phyloP scores from a whole-genome alignment of 2,113 vertebrate species.

The Pogona vitticeps region DNA sequence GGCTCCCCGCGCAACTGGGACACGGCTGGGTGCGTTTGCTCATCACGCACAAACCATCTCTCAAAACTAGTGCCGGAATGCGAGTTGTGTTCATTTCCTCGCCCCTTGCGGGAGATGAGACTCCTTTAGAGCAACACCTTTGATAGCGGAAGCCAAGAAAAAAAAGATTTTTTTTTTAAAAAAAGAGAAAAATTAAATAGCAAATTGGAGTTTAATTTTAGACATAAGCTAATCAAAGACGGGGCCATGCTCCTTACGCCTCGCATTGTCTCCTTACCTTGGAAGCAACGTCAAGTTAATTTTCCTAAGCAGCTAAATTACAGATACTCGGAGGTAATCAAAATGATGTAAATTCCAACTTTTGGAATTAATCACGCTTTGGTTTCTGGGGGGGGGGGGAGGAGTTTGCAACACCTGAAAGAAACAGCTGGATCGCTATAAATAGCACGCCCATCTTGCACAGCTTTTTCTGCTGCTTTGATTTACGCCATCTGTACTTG shows the following conservation, averaged over 20 bases:
- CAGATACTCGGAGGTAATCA: slow-evolving; percentile 73
- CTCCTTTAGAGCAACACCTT: neutral
- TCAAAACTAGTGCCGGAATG: too few species aligned
- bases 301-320: slow-evolving; percentile 78
- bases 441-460: slow-evolving; percentile 4
- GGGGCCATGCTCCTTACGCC: slow-evolving; percentile 53
- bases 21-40: too few species aligned
- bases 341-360: slow-evolving; percentile 65
- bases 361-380: slow-evolving; percentile 65
- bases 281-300: slow-evolving; percentile 71
- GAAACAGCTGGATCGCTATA: slow-evolving; percentile 64
- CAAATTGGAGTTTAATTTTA: slow-evolving; percentile 59
- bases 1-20: too few species aligned
- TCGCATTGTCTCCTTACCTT: slow-evolving; percentile 70
- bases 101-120: too few species aligned
- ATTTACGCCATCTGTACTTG: slow-evolving; percentile 38
- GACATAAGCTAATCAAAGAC: neutral
- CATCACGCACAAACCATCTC: too few species aligned
- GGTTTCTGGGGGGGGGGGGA: neutral
- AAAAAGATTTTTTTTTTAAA: neutral
- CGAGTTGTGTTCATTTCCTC: too few species aligned
- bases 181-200: neutral
- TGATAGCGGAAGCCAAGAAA: neutral
- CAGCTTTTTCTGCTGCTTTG: slow-evolving; percentile 41
- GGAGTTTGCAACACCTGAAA: slow-evolving; percentile 65